Percentiles rank a stretch among this genome's conserved stretches.
phyloP scores from a whole-genome alignment of 2,888 invertebrate genomes.

The Pyrrhosoma nymphula region DNA sequence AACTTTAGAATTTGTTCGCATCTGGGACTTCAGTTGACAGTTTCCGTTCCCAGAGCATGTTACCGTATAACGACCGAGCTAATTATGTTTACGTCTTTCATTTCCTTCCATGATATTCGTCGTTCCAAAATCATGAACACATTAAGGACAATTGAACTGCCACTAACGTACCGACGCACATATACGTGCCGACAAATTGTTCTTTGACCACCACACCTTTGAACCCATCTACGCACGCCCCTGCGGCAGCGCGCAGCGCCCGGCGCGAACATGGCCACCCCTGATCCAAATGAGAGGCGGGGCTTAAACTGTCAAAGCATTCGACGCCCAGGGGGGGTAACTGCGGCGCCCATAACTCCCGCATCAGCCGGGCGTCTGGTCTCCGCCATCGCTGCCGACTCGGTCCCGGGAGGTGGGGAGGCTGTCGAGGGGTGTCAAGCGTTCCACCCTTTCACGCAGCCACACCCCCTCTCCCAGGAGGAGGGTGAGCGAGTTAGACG shows the following conservation, averaged over 20 bases:
- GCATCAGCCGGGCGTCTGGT: background rate
- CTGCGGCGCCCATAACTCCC: background rate
- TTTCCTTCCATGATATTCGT: too few relatives aligned
- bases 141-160: too few relatives aligned
- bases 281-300: background rate
- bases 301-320: background rate
- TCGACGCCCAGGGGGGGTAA: background rate
- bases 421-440: background rate
- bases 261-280: background rate
- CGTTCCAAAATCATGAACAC: too few relatives aligned
- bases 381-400: constrained; percentile 9
- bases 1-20: too few relatives aligned
- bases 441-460: background rate
- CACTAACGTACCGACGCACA: too few relatives aligned
- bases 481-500: background rate
- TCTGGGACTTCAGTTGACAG: too few relatives aligned
- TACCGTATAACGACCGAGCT: too few relatives aligned
- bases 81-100: too few relatives aligned
- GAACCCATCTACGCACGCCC: background rate
- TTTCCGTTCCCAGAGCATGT: too few relatives aligned
- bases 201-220: too few relatives aligned
- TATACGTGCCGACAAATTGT: too few relatives aligned
- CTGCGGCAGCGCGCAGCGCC: background rate
- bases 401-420: background rate
- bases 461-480: background rate